Evolutionary conservation across 2,797 vertebrate genomes (phyloP), one percentile per base, ranked within the genome.

Genomic region (Eurystomus glaucurus): DNA sequence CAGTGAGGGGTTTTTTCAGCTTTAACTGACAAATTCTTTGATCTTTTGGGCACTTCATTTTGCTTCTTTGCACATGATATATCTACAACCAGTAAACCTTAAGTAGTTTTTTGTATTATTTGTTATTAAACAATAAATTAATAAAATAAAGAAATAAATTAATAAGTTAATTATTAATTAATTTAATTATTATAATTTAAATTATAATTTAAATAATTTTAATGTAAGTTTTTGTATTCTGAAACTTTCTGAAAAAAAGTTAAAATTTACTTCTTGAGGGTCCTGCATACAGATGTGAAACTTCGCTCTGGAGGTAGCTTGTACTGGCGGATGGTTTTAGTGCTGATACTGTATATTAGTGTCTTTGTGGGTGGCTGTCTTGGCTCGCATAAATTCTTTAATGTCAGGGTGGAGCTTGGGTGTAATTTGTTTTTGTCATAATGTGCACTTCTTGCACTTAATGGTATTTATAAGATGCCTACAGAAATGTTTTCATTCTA

Each of bases 351-450:
- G 84, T 61, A 46, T 88, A 54, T 93, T 96, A 68, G 85, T 92
- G 86, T 66, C 93, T 96, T 86, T 97, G 90, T 95, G 97, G 95
- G 93, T 95, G 95, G 95, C 94, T 96, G 71, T 90, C 89, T 87
- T 92, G 94, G 93, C 97, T 96, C 82, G 72, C 79, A 70, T 81
- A 95, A 97, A 96, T 96, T 96, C 87, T 90, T 97, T 97, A 97
- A 97, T 96, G 94, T 90, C 92, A 95, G 97, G 96, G 97, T 97
- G 97, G 96, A 96, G 94, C 93, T 85, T 86, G 95, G 94, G 96
- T 97, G 96, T 95, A 97, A 95, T 92, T 97, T 92, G 89, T 95
- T 96, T 96, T 96, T 96, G 94, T 97, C 88, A 45, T 93, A 96
- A 95, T 97, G 92, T 97, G 94, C 94, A 90, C 96, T 97, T 94